A percentile compares a stretch with the other conserved stretches of the same genome.
phyloP scores from a whole-genome alignment of 1,140 invertebrate genomes.

The Bombus waltoni region DNA sequence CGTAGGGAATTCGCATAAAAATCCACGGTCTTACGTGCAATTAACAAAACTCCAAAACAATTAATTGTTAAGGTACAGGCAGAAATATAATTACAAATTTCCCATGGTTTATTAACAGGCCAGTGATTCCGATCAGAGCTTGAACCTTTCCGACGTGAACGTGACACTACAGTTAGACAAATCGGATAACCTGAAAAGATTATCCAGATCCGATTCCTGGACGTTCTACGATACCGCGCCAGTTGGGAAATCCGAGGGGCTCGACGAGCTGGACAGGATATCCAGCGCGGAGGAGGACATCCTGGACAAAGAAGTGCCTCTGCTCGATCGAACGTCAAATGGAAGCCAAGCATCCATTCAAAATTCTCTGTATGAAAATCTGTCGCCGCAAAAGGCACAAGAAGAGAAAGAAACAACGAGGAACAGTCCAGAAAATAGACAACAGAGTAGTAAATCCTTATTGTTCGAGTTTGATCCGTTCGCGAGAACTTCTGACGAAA shows the following conservation, averaged over 20 bases:
- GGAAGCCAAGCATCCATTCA: conserved; percentile 71
- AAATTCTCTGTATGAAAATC: conserved; percentile 79
- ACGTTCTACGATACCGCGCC: conserved; percentile 82
- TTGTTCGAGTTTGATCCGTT: conserved; percentile 78
- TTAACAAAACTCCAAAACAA: too few relatives aligned
- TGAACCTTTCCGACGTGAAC: conserved; percentile 70
- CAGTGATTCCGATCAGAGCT: conserved; percentile 81
- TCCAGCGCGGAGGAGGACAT: conserved; percentile 68
- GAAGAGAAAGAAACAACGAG: conserved; percentile 8
- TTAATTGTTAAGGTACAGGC: too few relatives aligned
- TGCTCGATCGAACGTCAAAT: conserved; percentile 62
- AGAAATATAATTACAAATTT: background rate
- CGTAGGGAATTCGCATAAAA: too few relatives aligned
- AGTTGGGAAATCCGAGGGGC: conserved; percentile 23
- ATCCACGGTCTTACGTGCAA: too few relatives aligned
- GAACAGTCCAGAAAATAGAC: background rate
- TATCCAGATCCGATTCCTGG: conserved; percentile 84
- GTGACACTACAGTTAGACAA: conserved; percentile 42
- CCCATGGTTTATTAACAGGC: conserved; percentile 39
- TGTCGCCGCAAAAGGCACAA: conserved; percentile 51
- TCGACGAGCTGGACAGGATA: conserved; percentile 72
- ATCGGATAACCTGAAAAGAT: conserved; percentile 59
- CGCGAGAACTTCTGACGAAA: conserved; percentile 56
- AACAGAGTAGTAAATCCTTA: conserved; percentile 71
- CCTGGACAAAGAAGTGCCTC: conserved; percentile 55